Conservation (phyloP, 2,888 invertebrate species). For the Dascillus cervinus region DNA sequence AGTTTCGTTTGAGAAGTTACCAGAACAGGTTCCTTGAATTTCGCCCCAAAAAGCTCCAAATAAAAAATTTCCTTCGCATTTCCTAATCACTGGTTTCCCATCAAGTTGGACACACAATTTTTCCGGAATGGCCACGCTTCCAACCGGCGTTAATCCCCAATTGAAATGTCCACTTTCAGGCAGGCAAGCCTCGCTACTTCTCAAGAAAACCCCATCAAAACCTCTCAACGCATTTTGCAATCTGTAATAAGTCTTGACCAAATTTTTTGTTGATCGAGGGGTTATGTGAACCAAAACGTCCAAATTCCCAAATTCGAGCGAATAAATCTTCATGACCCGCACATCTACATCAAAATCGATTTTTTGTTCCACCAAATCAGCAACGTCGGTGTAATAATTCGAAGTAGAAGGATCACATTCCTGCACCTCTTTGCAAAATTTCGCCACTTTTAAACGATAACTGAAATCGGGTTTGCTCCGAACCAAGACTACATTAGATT, state of each 20-base stretch:
- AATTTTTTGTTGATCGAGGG: conserved; percentile 11
- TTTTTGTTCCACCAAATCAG: conserved; percentile 32
- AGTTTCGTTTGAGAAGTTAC: conserved; percentile 3
- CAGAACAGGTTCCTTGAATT: conserved; percentile 28
- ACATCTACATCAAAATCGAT: conserved; percentile 44
- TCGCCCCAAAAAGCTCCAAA: conserved; percentile 51
- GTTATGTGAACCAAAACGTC: conserved; percentile 44
- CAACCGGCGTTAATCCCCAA: conserved; percentile 48
- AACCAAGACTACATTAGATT: conserved; percentile 47
- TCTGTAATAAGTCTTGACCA: conserved; percentile 13
- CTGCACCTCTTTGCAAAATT: conserved; percentile 11
- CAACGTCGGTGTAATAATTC: no score
- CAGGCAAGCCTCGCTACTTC: conserved; percentile 31
- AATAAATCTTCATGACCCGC: conserved; percentile 48
- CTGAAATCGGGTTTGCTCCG: conserved; percentile 38
- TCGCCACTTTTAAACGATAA: conserved; percentile 32
- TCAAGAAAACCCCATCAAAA: conserved; percentile 20
- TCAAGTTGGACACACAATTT: conserved; percentile 52
- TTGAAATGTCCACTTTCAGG: conserved; percentile 21
- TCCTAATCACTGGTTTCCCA: conserved; percentile 50
- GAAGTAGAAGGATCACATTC: conserved; percentile 19
- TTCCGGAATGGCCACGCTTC: conserved; percentile 46
- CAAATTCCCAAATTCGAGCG: conserved; percentile 31
- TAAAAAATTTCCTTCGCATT: conserved; percentile 52
- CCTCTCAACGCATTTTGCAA: conserved; percentile 6